Evolutionary conservation across 2,888 invertebrate genomes (phyloP), one percentile per base, ranked within the genome.

Genomic region (Rhamphomyia laevipes): DNA sequence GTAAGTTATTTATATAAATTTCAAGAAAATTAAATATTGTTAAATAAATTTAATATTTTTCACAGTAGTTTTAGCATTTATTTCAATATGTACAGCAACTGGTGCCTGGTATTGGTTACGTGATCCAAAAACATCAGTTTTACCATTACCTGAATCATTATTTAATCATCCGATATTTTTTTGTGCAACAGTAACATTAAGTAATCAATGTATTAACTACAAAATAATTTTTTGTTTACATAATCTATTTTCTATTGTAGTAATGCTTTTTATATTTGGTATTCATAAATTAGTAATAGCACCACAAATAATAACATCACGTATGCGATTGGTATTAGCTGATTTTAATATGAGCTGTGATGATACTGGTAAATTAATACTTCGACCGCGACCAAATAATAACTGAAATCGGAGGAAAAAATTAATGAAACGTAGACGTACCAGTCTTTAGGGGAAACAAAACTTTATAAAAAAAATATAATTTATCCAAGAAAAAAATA

Each of bases 321-420:
- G 96, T 55, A 92, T 93, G 42, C 77, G 95, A 51, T 82, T 82
- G 46, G 94, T 95, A 2, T 77, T 96, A 47, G 84, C 85, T 41
- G 95, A 96, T 71, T 96, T 94, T 70, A 96, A 96, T 71, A 95
- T 96, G 94, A 93, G 93, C 21, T 96, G 96, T 71, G 95, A 95
- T 65, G 94, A 96, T 66, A 92, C 92, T 30, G 95, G 95, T 50
- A 94, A 94, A 72, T 76, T 96, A 45, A 95, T 96, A 61, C 74
- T 96, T 33, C 92, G 92, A 68, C 95, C 94, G 2, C 73, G 91
- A 51, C 91, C 90, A 40, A 77, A 67, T 51, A 71, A 66, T 54
- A 67, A 66, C 57, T 62, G 56, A 58, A 51, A 46, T 35, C 13
- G n/a, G 35, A 35, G 4, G 13, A n/a, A n/a, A 13, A 35, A 35